These are phyloP conservation scores for Drosophila nigromelanica DNA, from an alignment of 1,140 invertebrate species.

Conservation along the genomic window DNA sequence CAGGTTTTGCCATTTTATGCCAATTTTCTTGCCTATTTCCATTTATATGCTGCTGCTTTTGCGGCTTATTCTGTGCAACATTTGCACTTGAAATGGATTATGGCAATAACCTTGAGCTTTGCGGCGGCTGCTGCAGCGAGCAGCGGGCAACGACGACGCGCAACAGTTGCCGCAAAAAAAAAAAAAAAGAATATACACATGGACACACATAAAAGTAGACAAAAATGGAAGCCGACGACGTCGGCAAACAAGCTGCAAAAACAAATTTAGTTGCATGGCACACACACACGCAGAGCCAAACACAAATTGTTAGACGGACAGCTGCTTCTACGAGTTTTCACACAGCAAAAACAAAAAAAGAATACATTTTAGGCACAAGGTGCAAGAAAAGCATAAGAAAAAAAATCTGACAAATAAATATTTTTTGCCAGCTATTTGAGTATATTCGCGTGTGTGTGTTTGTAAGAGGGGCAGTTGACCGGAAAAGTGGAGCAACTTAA, in stretches of 20 bases:
- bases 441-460: constrained; percentile 1
- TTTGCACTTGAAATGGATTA: constrained; percentile 81
- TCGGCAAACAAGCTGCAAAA: constrained; percentile 50
- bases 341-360: constrained; percentile 29
- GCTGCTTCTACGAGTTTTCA: constrained; percentile 55
- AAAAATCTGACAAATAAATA: constrained; percentile 45
- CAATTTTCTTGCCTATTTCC: constrained; percentile 49
- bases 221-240: constrained; percentile 66
- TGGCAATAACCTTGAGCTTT: constrained; percentile 79
- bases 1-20: constrained; percentile 41
- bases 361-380: constrained; percentile 50
- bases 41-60: constrained; percentile 48
- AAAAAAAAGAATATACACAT: constrained; percentile 4
- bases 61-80: constrained; percentile 67
- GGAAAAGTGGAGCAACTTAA: constrained; percentile 61
- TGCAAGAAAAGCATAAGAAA: constrained; percentile 15
- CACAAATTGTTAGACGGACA: constrained; percentile 20
- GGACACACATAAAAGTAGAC: constrained; percentile 51
- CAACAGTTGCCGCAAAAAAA: constrained; percentile 70
- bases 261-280: constrained; percentile 64
- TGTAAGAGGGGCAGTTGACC: constrained; percentile 50
- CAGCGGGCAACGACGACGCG: too few relatives aligned
- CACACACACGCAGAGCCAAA: constrained; percentile 18
- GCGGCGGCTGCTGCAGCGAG: constrained; percentile 59
- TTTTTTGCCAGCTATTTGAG: constrained; percentile 4